Evolutionary conservation across 2,888 invertebrate species (phyloP), one percentile per base, ranked within the genome.

Genomic region (Anagyrus pseudococci): DNA sequence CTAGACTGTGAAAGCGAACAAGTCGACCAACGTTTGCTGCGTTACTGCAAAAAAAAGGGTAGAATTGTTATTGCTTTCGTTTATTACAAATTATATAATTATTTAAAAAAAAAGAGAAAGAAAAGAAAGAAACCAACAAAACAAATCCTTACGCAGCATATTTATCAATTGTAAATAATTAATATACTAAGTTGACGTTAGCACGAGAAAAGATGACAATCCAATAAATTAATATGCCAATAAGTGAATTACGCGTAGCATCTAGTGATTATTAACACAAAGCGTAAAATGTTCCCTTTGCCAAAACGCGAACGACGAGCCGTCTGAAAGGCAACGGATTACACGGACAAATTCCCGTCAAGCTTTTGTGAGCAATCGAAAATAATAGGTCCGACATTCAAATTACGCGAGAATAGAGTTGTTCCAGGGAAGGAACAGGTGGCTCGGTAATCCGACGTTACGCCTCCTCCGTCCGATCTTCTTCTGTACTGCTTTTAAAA

Each of bases 151-250:
- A n/a, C n/a, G n/a, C 57, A 26, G 41, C 37, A 17, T 59, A 59
- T 64, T 60, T 64, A 64, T 64, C 56, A 48, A 60, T 44, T 60
- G 64, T 64, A 64, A 64, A 64, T 64, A 64, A 50, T 56, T 8
- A 6, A 19, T 52, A 59, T 26, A 3, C 15, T 50, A 55, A 47
- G 44, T 20, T 25, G 23, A 47, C 29, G 1, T 41, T 64, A 53
- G 26, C 40, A n/a, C 6, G 46, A 64, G 43, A 29, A 48, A 59
- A 52, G 15, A 61, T 46, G 56, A 59, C 20, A 40, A 40, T 40
- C 40, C 23, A 25, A 23, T 25, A 40, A 52, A n/a, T 41, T 25
- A 23, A 8, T 40, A n/a, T 63, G 29, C 58, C 43, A 25, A 55
- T 53, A 23, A 57, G 53, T 19, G 17, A 43, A 64, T 47, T 33